Evolutionary conservation across 2,113 vertebrate genomes (phyloP).

Genomic region (Oreotragus oreotragus): DNA sequence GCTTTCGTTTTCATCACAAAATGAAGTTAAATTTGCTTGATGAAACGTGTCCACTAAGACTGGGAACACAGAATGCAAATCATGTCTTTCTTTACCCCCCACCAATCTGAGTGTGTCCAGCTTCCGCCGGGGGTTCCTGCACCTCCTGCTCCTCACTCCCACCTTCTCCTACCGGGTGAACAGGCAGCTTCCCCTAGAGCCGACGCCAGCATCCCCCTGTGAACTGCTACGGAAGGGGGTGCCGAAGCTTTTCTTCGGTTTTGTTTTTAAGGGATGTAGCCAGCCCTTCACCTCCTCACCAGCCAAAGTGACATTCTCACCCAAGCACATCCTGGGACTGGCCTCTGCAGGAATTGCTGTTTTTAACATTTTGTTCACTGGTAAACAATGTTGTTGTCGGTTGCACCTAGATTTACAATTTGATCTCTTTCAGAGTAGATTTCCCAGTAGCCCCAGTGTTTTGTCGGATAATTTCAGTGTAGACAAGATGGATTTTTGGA

Average conservation of each 20-base stretch:
- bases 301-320: constrained; percentile 33
- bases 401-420: constrained; percentile 68
- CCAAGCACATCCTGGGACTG: neutral
- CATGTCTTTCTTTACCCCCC: neutral
- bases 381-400: constrained; percentile 71
- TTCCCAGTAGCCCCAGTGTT: constrained; percentile 54
- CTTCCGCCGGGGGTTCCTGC: neutral
- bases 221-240: constrained; percentile 19
- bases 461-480: constrained; percentile 57
- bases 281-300: constrained; percentile 40
- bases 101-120: neutral
- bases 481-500: constrained; percentile 54
- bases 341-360: constrained; percentile 48
- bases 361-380: constrained; percentile 46
- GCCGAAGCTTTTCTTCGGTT: neutral
- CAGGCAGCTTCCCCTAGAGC: constrained; percentile 66
- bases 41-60: constrained; percentile 39
- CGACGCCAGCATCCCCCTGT: constrained; percentile 62
- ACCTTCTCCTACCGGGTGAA: constrained; percentile 56
- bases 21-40: constrained; percentile 43
- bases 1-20: neutral
- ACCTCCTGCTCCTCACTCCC: constrained; percentile 58
- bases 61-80: neutral
- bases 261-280: constrained; percentile 60
- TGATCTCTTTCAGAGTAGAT: constrained; percentile 56